Conservation (phyloP, 1,140 invertebrate species). For the Aphaenogaster ashmeadi region DNA sequence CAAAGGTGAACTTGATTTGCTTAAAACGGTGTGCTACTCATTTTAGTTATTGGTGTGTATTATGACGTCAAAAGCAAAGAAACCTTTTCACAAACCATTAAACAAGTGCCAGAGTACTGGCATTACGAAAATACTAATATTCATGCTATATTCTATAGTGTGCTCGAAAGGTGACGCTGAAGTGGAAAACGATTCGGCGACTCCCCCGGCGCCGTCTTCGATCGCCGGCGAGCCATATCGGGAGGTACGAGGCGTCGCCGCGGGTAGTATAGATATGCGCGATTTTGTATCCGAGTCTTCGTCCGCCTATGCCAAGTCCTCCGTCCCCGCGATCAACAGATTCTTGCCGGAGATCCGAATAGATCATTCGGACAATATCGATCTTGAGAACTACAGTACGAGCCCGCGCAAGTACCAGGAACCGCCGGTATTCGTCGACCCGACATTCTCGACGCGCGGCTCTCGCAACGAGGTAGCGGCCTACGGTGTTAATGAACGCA, state of each 20-base stretch:
- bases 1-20: slow-evolving; percentile 77
- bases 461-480: slow-evolving; percentile 26
- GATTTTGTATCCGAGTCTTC: slow-evolving; percentile 81
- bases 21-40: neutral
- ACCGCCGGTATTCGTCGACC: slow-evolving; percentile 31
- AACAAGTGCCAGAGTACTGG: neutral
- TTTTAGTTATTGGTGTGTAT: neutral
- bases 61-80: neutral
- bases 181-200: slow-evolving; percentile 80
- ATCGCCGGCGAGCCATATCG: slow-evolving; percentile 76
- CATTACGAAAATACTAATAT: neutral
- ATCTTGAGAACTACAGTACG: slow-evolving; percentile 84
- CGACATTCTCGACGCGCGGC: slow-evolving; percentile 55
- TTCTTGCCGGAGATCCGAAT: slow-evolving; percentile 82
- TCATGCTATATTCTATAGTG: slow-evolving; percentile 70
- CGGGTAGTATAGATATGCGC: slow-evolving; percentile 82
- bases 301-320: slow-evolving; percentile 73
- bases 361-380: slow-evolving; percentile 82
- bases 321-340: slow-evolving; percentile 70
- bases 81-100: slow-evolving; percentile 5
- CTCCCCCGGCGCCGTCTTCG: slow-evolving; percentile 59
- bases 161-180: slow-evolving; percentile 79
- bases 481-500: slow-evolving; percentile 71
- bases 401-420: slow-evolving; percentile 85
- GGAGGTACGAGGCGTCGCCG: slow-evolving; percentile 81